phyloP scores from a whole-genome alignment of 2,797 vertebrate species.

The Cheirogaleus major region DNA sequence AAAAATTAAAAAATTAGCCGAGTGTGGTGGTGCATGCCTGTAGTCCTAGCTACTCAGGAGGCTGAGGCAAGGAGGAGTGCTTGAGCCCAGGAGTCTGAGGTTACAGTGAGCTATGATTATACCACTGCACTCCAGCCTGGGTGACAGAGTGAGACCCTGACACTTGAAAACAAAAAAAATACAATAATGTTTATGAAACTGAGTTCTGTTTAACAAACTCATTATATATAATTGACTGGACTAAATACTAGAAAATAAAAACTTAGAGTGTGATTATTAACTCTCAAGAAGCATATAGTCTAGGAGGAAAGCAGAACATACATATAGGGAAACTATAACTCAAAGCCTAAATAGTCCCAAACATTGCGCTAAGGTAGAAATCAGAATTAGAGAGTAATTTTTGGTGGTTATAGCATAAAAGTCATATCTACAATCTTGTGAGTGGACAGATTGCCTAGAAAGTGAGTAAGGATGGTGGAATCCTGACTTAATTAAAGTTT shows the following conservation, averaged over 20 bases:
- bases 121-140: neutral
- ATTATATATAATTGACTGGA: neutral
- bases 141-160: neutral
- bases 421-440: neutral
- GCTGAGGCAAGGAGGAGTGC: neutral
- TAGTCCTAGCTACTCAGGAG: neutral
- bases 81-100: neutral
- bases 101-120: neutral
- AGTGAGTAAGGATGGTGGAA: neutral
- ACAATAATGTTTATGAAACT: neutral
- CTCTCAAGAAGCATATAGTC: neutral
- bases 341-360: neutral
- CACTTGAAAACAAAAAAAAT: neutral
- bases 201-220: neutral
- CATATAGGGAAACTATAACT: neutral
- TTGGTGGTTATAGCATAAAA: neutral
- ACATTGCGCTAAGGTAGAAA: neutral
- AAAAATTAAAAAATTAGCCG: neutral
- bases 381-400: neutral
- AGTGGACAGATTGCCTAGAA: neutral
- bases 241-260: constrained; percentile 9
- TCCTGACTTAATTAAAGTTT: neutral
- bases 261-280: neutral
- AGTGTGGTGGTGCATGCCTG: neutral
- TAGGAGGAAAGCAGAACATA: neutral